These are phyloP conservation scores for Coelopa frigida DNA, from an alignment of 1,140 invertebrate genomes.

Conservation along the genomic window DNA sequence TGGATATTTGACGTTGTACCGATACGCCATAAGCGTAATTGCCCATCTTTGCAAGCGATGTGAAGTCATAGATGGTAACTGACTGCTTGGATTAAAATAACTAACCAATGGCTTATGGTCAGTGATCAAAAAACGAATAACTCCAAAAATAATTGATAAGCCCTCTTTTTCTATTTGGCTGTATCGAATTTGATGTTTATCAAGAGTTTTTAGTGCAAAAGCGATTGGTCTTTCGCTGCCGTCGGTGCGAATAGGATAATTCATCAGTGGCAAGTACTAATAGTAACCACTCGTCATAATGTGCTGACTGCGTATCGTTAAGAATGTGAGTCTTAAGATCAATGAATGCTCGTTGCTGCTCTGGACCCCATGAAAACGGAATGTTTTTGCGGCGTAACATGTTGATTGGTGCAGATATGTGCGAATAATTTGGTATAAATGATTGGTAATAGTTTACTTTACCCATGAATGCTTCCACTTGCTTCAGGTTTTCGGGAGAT, in stretches of 20 bases:
- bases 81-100: not conserved
- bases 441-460: not conserved
- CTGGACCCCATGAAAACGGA: not conserved
- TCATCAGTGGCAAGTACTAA: not conserved
- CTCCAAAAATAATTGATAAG: not conserved
- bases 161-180: not conserved
- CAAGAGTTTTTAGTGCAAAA: not conserved
- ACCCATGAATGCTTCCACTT: not conserved
- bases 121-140: not conserved
- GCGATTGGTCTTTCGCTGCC: not conserved
- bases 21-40: not conserved
- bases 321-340: not conserved
- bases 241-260: not conserved
- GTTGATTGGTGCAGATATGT: not conserved
- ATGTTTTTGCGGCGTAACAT: not conserved
- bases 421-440: not conserved
- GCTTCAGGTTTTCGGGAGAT: not conserved
- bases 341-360: not conserved
- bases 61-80: not conserved
- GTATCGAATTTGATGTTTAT: not conserved
- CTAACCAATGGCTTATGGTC: not conserved
- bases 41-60: not conserved
- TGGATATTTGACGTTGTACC: not conserved
- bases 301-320: not conserved
- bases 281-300: not conserved